Base-by-base conservation (phyloP, 2,797 vertebrate genomes). In the Stomatorhinus walkeri region DNA sequence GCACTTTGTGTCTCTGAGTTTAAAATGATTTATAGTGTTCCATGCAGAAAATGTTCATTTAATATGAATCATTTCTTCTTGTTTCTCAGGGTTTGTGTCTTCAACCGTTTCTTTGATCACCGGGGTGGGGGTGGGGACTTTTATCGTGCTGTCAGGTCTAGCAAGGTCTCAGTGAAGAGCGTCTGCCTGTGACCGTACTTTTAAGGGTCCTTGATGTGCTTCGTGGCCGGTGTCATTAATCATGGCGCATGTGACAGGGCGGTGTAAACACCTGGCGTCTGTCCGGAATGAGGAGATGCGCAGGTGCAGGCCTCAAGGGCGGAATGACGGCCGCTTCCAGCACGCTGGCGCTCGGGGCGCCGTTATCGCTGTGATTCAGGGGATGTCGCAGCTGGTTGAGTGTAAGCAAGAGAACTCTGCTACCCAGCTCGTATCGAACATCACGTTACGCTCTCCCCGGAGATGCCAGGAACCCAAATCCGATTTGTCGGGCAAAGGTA, bases 371-470 rank as follows among this genome's bases (percentile, higher is more conserved):
- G 89, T 93, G 93, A 93, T 92, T 90, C 93, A 94, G 94, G 93
- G 93, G 90, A 90, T 91, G 93, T 93, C 90, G 88, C 89, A 89
- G 90, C 90, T 90, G 93, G 93, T 89, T 90, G 88, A 54, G 90
- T 89, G 88, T 91, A 93, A 89, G 49, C 91, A 91, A 88, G 87
- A 85, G 91, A 91, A 93, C 90, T 91, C 90, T 91, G 89, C 79
- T 40, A 91, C 90, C 93, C 93, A 92, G 91, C 92, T 92, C 93
- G 90, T 94, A 93, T 92, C 93, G 93, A 89, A 93, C 94, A 93
- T 93, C 89, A 92, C 88, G 90, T 91, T 91, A 88, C 89, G 2
- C 43, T 85, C 86, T 89, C 90, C 92, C 36, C 61, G 85, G 87
- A 90, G 90, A 91, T 90, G 51, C 88, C 59, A 16, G 28, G 85